A percentile compares a stretch with the other conserved stretches of the same genome.
Conservation (phyloP, 2,888 invertebrate genomes). For the Volucella bombylans region DNA sequence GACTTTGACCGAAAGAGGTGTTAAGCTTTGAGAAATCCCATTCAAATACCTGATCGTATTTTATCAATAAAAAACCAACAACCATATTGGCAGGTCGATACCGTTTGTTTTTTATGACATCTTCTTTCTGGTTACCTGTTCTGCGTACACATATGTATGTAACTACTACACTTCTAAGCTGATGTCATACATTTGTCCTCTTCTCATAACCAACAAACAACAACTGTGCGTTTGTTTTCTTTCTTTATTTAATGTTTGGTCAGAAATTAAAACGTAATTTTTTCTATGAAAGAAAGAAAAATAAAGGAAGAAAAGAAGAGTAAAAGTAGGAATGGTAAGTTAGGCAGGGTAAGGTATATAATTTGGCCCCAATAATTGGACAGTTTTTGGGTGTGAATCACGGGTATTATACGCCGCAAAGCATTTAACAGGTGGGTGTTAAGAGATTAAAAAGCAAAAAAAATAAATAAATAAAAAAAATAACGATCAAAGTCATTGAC, state of each 20-base stretch:
- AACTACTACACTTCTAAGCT: constrained; percentile 15
- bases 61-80: neutral
- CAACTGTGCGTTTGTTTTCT: neutral
- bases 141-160: neutral
- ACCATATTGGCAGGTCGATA: constrained; percentile 30
- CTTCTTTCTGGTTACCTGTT: constrained; percentile 48
- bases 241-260: neutral
- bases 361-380: constrained; percentile 23
- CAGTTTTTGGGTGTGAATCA: constrained; percentile 40
- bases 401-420: constrained; percentile 10
- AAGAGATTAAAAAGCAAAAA: constrained; percentile 8
- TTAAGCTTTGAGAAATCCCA: constrained; percentile 35
- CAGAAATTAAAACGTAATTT: constrained; percentile 25
- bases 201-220: constrained; percentile 25
- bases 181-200: constrained; percentile 45
- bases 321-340: constrained; percentile 56
- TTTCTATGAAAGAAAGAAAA: neutral
- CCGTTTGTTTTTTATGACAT: constrained; percentile 32
- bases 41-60: constrained; percentile 27
- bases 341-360: constrained; percentile 40
- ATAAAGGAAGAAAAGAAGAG: constrained; percentile 16
- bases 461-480: too few species aligned
- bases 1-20: constrained; percentile 66
- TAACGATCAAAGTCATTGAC: constrained; percentile 47
- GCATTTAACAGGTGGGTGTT: constrained; percentile 60